These are phyloP conservation scores for Chrysomela aeneicollis DNA, from an alignment of 2,888 invertebrate species.

Conservation along the genomic window DNA sequence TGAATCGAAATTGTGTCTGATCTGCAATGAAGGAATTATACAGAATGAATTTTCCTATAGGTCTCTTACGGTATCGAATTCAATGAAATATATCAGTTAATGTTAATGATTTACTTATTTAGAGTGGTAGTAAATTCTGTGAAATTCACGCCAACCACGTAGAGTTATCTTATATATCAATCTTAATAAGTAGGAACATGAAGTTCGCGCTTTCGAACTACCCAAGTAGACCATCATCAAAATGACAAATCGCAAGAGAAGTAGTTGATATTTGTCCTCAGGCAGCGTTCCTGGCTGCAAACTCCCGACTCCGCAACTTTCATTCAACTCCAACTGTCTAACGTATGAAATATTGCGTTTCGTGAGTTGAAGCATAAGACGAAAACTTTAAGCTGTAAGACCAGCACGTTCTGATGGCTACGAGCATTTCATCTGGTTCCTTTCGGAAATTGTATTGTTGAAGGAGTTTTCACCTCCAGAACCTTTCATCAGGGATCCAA, in stretches of 20 bases:
- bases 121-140: too few species aligned
- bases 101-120: too few species aligned
- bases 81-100: too few species aligned
- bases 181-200: constrained; percentile 35
- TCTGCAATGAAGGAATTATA: too few species aligned
- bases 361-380: not conserved
- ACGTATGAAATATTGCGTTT: not conserved
- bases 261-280: constrained; percentile 38
- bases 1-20: too few species aligned
- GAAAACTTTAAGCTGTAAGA: not conserved
- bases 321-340: constrained; percentile 20
- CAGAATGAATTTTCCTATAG: too few species aligned
- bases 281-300: constrained; percentile 24
- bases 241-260: constrained; percentile 40
- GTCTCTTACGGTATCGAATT: too few species aligned
- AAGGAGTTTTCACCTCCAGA: not conserved
- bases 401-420: not conserved
- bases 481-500: too few species aligned
- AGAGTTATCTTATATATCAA: constrained; percentile 31
- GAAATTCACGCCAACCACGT: not conserved
- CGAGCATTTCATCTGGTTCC: not conserved
- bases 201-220: constrained; percentile 35
- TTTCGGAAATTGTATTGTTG: not conserved
- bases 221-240: constrained; percentile 35
- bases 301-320: constrained; percentile 32